Evolutionary conservation across 2,113 vertebrate genomes (phyloP), one percentile per base, ranked within the genome.

Genomic region (Alouatta palliata): DNA sequence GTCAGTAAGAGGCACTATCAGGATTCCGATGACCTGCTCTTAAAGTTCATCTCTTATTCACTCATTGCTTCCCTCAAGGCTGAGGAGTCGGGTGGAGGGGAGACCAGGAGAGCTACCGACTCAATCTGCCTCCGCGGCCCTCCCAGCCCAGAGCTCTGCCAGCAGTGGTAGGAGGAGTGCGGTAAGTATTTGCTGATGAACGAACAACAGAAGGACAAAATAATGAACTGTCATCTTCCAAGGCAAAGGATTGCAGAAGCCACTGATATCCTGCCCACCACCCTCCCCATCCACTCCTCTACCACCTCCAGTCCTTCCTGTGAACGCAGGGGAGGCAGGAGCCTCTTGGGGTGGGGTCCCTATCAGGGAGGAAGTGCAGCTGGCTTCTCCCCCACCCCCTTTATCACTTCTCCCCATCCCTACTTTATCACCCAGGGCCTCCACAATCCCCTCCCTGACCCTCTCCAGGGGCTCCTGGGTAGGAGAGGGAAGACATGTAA

Each of bases 341-440:
- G 92, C 80, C 79, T 75, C 96, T 73, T 64, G 35, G 95, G 97
- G 97, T 56, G 87, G 93, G 89, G 96, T 85, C 92, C 84, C 95
- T 97, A 98, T 97, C 97, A 49, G 90, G 54, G 80, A 97, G 97
- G 97, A 97, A 97, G 81, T 90, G n/a, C 64, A 89, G 84, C 66
- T 68, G 71, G 70, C 92, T 85, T 82, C 84, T 93, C 66, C 49
- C 82, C 76, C 64, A n/a, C 32, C 70, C 40, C 21, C 86, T 88
- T 97, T 97, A 96, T 97, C 96, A 47, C 32, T 7, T 73, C 64
- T 79, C 45, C 73, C 66, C 86, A 45, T 49, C 58, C 96, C 49
- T 47, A 61, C 90, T 93, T 93, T 54, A 95, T 95, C 81, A 82
- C 52, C 25, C 75, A 76, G 54, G 49, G 71, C 47, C 66, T 83